Conservation (phyloP, 2,888 invertebrate genomes). For the Drymonia ruficornis region DNA sequence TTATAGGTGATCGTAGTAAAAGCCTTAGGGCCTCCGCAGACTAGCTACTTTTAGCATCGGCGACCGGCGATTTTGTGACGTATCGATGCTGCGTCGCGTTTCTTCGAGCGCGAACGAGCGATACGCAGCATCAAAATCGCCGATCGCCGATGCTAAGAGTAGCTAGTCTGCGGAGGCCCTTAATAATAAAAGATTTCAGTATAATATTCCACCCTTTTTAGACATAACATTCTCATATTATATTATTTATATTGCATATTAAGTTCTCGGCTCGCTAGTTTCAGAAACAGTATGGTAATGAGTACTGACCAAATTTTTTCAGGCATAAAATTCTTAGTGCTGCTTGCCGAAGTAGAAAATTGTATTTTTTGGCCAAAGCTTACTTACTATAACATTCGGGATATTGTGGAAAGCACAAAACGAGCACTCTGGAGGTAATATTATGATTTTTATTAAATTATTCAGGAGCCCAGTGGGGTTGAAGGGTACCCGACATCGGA, state of each 20-base stretch:
- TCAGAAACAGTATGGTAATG: constrained; percentile 22
- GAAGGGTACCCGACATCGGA: neutral
- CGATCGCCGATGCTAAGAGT: too few species aligned
- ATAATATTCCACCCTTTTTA: too few species aligned
- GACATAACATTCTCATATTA: too few species aligned
- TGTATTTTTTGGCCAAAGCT: constrained; percentile 20
- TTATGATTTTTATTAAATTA: constrained; percentile 4
- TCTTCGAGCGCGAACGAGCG: too few species aligned
- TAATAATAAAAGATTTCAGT: too few species aligned
- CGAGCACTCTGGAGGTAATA: neutral
- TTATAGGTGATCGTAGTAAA: too few species aligned
- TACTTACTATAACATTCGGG: neutral
- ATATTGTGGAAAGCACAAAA: neutral
- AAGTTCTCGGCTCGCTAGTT: constrained; percentile 22
- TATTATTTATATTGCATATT: constrained; percentile 6
- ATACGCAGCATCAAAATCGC: too few species aligned
- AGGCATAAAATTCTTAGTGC: constrained; percentile 20
- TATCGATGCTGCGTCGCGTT: too few species aligned
- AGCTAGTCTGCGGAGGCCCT: too few species aligned
- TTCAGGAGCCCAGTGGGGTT: neutral
- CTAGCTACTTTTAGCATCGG: too few species aligned
- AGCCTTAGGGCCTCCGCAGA: too few species aligned
- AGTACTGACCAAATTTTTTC: constrained; percentile 18
- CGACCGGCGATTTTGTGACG: too few species aligned
- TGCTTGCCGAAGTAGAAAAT: constrained; percentile 29